These are phyloP conservation scores for Lagenorhynchus albirostris DNA, from an alignment of 2,113 vertebrate genomes.

Conservation along the genomic window DNA sequence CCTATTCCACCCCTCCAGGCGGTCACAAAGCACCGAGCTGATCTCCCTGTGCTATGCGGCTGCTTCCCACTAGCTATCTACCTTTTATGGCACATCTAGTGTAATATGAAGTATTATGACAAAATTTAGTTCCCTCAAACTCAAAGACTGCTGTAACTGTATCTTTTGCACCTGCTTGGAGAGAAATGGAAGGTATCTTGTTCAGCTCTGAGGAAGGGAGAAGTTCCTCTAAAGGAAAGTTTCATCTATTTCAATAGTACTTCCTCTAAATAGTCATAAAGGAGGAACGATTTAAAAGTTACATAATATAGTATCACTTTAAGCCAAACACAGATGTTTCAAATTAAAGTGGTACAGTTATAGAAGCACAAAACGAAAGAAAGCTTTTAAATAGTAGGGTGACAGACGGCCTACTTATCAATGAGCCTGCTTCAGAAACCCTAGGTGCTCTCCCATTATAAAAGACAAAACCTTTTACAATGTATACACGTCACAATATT, in stretches of 20 bases:
- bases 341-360: constrained; percentile 9
- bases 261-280: neutral
- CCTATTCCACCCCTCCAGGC: no score
- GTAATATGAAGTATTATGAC: neutral
- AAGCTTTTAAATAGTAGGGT: neutral
- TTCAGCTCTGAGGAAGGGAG: neutral
- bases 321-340: neutral
- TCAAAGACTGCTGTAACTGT: neutral
- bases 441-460: neutral
- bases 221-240: neutral
- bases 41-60: no score
- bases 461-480: neutral
- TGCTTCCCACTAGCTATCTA: no score
- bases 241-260: neutral
- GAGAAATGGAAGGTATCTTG: neutral
- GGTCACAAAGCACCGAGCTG: no score
- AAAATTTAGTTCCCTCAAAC: neutral
- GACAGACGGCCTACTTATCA: neutral
- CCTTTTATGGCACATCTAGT: neutral
- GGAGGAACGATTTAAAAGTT: neutral
- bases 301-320: neutral
- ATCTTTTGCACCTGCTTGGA: neutral
- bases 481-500: neutral
- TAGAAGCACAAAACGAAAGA: neutral
- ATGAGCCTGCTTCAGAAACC: neutral